These are phyloP conservation scores for Enteromius radiatus DNA, from an alignment of 2,797 vertebrate genomes.

Conservation along the genomic window DNA sequence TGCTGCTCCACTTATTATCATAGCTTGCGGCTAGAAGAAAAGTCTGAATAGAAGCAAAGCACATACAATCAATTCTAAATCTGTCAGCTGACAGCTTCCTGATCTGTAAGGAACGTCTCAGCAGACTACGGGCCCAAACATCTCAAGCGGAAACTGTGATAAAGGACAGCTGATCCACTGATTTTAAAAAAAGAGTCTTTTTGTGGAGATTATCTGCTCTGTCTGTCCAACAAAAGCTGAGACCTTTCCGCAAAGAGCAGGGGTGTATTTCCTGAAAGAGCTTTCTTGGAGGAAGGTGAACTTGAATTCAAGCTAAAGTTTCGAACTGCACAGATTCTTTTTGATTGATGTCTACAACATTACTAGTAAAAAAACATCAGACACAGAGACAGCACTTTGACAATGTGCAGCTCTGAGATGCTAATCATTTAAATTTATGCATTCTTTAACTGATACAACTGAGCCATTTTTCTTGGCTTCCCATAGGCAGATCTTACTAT, in stretches of 20 bases:
- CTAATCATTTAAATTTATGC: background rate
- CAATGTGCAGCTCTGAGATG: background rate
- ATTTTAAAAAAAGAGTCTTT: background rate
- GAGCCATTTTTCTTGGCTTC: background rate
- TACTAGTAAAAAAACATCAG: background rate
- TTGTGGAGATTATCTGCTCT: conserved; percentile 26
- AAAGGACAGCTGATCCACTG: conserved; percentile 22
- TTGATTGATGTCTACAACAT: background rate
- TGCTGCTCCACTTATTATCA: background rate
- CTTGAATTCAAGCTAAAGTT: conserved; percentile 8
- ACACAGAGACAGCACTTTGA: background rate
- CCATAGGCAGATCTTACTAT: background rate
- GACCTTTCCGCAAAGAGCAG: background rate
- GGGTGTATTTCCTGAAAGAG: background rate
- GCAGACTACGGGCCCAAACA: background rate
- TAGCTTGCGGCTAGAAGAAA: background rate
- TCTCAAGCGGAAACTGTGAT: conserved; percentile 28
- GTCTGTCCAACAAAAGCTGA: conserved; percentile 13
- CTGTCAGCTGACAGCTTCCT: conserved; percentile 35
- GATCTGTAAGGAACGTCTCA: background rate
- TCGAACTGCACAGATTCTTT: background rate
- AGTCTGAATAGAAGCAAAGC: background rate
- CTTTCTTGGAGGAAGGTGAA: conserved; percentile 1
- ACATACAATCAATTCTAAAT: conserved; percentile 15
- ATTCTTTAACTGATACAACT: conserved; percentile 2